Conservation (phyloP, 2,113 vertebrate species). For the Callaeas wilsoni region DNA sequence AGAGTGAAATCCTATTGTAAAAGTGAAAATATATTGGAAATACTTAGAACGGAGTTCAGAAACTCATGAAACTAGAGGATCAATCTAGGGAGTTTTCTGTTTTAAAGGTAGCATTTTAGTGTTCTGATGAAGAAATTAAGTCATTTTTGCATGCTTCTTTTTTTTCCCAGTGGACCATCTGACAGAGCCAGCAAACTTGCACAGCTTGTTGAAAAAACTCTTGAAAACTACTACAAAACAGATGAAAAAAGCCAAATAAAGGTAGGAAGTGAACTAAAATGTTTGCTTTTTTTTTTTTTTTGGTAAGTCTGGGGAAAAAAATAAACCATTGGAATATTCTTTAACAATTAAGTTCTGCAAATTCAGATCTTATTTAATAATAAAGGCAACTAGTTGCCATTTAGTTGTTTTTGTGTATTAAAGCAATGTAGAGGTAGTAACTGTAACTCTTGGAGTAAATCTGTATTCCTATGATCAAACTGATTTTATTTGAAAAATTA, state of each 20-base stretch:
- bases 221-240: slow-evolving; percentile 83
- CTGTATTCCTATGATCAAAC: neutral
- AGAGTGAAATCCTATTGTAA: neutral
- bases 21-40: neutral
- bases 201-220: slow-evolving; percentile 85
- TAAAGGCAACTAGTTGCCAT: neutral
- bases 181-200: slow-evolving; percentile 85
- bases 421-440: neutral
- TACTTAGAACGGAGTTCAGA: neutral
- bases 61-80: neutral
- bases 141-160: slow-evolving; percentile 11
- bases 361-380: neutral
- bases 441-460: neutral
- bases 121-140: neutral
- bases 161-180: slow-evolving; percentile 74
- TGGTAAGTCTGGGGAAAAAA: neutral
- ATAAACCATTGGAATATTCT: neutral
- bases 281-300: neutral
- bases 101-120: neutral
- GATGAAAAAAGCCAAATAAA: slow-evolving; percentile 87
- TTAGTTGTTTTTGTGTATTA: neutral
- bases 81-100: neutral
- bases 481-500: neutral
- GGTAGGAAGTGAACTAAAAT: slow-evolving; percentile 70
- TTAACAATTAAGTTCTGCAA: neutral